Evolutionary conservation across 2,113 vertebrate species (phyloP), one percentile per base, ranked within the genome.

Genomic region (Silurus meridionalis): DNA sequence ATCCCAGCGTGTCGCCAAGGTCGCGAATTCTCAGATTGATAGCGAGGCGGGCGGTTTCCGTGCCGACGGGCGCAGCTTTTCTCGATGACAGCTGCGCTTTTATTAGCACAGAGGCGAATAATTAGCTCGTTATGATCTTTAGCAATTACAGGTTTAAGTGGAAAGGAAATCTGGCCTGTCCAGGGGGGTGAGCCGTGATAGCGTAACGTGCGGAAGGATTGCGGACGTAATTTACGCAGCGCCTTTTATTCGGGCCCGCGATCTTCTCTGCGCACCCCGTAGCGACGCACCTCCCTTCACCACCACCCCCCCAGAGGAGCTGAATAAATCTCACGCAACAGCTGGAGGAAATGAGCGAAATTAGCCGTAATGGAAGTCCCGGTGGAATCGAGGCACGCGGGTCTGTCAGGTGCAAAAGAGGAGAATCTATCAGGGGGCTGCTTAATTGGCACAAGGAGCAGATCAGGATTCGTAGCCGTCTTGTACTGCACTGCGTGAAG

Each of bases 91-190:
- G 74, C 88, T 83, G 86, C 83, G 66, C 79, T 87, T 91, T 90
- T 87, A 91, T 87, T 87, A 89, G 85, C 79, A 64, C 57, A 25
- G 66, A 88, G 83, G 72, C 81, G 72, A 86, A 72, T 83, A 86
- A 87, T 86, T 69, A 82, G 82, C 74, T 88, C 37, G 14, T 88
- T 88, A 85, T 86, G 84, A 84, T 91, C 82, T 87, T 86, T 67
- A 52, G 78, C 60, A 89, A 90, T 90, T 90, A 89, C 60, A 75
- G 55, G 69, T 28, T 84, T 90, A 87, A 91, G 83, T 89, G 80
- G 67, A 74, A 87, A 89, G 85, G 80, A 88, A 86, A 80, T 72
- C 53, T 55, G 57, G 77, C 52, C 64, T 61, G 52, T 63, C 28
- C 48, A 80, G 71, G 66, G 63, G 61, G 17, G 28, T 79, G 46